These are phyloP conservation scores for Rynchops niger DNA, from an alignment of 2,113 vertebrate genomes.

Conservation along the genomic window DNA sequence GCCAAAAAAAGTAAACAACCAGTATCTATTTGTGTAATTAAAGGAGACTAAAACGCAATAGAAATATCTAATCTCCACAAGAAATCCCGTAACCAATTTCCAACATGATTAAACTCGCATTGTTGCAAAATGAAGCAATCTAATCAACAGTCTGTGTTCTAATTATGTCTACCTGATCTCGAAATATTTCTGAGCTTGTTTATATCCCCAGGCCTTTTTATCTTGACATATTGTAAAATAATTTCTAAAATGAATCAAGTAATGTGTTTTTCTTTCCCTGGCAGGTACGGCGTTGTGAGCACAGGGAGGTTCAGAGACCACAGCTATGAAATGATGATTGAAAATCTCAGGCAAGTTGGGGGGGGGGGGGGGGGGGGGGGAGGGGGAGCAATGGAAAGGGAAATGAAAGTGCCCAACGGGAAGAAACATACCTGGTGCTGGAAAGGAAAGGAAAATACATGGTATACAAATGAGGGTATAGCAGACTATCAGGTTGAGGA, in stretches of 20 bases:
- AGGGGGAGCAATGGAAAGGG: constrained; percentile 26
- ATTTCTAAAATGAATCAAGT: constrained; percentile 49
- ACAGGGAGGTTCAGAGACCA: constrained; percentile 30
- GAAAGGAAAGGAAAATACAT: not conserved
- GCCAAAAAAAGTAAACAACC: constrained; percentile 9
- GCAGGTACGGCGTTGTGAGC: constrained; percentile 3
- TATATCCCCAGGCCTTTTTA: constrained; percentile 64
- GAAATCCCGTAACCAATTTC: constrained; percentile 58
- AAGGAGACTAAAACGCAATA: constrained; percentile 10
- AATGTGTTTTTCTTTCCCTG: not conserved
- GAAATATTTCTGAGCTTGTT: constrained; percentile 60
- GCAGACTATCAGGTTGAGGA: not conserved
- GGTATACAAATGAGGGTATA: not conserved
- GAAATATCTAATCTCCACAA: constrained; percentile 54
- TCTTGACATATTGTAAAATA: constrained; percentile 38
- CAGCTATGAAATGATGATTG: constrained; percentile 41
- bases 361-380: too few species aligned
- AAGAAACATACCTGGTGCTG: not conserved
- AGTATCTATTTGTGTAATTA: constrained; percentile 52
- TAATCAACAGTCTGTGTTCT: constrained; percentile 68
- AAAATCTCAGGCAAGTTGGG: constrained; percentile 34
- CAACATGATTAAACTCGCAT: constrained; percentile 46
- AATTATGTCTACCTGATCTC: constrained; percentile 66
- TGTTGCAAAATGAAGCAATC: constrained; percentile 66
- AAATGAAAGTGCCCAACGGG: constrained; percentile 55